Evolutionary conservation across 2,888 invertebrate species (phyloP).

Genomic region (Ichneumon xanthorius): DNA sequence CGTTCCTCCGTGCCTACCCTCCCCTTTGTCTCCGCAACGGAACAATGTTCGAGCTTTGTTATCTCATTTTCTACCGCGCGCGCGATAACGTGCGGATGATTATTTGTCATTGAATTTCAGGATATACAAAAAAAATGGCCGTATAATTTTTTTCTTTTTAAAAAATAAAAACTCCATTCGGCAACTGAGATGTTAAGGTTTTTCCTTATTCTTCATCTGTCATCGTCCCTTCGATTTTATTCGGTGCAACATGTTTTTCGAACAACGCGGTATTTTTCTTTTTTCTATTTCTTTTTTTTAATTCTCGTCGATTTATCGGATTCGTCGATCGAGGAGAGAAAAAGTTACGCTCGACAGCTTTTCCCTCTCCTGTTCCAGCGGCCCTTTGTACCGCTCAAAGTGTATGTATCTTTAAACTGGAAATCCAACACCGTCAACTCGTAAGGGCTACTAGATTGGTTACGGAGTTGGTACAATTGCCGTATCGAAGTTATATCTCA

Average conservation of each 20-base stretch:
- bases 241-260: too few species aligned
- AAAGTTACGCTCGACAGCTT: neutral
- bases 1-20: conserved; percentile 54
- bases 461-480: conserved; percentile 73
- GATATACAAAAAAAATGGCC: too few species aligned
- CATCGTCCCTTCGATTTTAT: too few species aligned
- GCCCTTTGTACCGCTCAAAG: conserved; percentile 3
- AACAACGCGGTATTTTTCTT: too few species aligned
- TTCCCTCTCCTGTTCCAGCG: neutral
- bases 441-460: conserved; percentile 56
- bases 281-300: neutral
- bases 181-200: too few species aligned
- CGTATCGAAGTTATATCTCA: conserved; percentile 76
- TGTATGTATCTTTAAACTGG: conserved; percentile 23
- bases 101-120: too few species aligned
- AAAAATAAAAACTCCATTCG: too few species aligned
- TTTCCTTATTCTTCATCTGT: too few species aligned
- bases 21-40: conserved; percentile 59
- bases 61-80: neutral
- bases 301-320: neutral
- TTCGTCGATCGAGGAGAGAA: neutral
- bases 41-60: conserved; percentile 61
- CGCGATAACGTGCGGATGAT: neutral
- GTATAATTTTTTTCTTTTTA: too few species aligned
- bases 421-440: conserved; percentile 38